These are phyloP conservation scores for Ormyrus thymus DNA, from an alignment of 2,888 invertebrate genomes.

Conservation along the genomic window DNA sequence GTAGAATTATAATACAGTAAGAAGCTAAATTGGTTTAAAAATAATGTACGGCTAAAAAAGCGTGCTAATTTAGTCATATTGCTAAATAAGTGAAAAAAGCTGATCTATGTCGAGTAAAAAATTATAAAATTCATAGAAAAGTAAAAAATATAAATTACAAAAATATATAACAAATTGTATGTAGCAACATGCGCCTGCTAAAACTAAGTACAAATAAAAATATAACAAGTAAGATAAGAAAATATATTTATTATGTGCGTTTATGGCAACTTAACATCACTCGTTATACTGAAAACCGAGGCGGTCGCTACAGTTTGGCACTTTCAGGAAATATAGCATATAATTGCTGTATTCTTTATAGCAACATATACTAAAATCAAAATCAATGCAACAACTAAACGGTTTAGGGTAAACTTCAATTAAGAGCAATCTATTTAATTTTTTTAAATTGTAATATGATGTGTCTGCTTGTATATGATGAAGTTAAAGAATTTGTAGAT, in stretches of 20 bases:
- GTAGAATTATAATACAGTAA: conserved; percentile 3
- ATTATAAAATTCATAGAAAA: background rate
- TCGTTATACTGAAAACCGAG: conserved; percentile 47
- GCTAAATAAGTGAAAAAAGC: conserved; percentile 45
- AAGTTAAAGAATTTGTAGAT: conserved; percentile 1
- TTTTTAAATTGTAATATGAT: background rate
- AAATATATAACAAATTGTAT: conserved; percentile 5
- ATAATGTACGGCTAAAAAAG: conserved; percentile 33
- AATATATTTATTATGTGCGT: background rate
- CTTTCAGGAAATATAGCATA: conserved; percentile 33
- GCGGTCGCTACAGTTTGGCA: conserved; percentile 54
- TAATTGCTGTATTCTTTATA: conserved; percentile 23
- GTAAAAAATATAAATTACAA: conserved; percentile 28
- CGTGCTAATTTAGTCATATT: conserved; percentile 48
- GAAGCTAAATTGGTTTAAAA: conserved; percentile 9
- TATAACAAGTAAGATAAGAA: conserved; percentile 9
- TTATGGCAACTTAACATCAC: conserved; percentile 37
- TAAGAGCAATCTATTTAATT: background rate
- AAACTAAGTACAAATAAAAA: conserved; percentile 25
- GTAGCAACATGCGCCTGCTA: conserved; percentile 46
- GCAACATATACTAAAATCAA: conserved; percentile 20
- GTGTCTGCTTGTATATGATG: background rate
- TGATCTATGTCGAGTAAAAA: background rate
- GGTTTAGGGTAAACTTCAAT: too few species aligned
- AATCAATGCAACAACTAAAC: conserved; percentile 10